Conservation (phyloP, 2,113 vertebrate genomes). For the Alligator sinensis region DNA sequence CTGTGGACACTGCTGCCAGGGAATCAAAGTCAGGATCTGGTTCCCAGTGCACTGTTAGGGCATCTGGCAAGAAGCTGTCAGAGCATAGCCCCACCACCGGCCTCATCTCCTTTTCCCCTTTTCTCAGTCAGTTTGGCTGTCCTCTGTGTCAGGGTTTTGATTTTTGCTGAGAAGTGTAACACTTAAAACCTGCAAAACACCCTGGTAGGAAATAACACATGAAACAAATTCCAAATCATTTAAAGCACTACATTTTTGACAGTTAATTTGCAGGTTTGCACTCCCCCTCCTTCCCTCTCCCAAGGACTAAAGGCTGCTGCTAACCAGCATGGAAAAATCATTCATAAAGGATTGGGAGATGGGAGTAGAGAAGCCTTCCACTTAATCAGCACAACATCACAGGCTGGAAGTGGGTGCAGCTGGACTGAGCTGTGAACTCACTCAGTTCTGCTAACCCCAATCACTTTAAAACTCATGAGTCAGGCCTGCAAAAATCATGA, state of each 20-base stretch:
- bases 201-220: background rate
- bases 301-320: background rate
- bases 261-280: conserved; percentile 18
- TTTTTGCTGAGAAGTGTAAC: background rate
- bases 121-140: background rate
- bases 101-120: background rate
- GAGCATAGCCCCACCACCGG: background rate
- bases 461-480: background rate
- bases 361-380: background rate
- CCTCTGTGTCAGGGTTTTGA: background rate
- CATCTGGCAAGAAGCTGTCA: background rate
- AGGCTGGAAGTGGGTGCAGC: accelerated
- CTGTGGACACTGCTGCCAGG: background rate
- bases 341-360: background rate
- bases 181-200: background rate
- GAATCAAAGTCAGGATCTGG: background rate
- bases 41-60: background rate
- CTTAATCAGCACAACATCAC: background rate
- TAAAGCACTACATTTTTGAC: background rate
- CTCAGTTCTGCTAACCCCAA: background rate
- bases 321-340: background rate
- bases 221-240: background rate
- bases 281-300: background rate
- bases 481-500: background rate
- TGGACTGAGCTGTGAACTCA: background rate